A percentile compares a stretch with the other conserved stretches of the same genome.
phyloP scores from a whole-genome alignment of 2,113 vertebrate genomes.

The Scytalopus superciliaris region DNA sequence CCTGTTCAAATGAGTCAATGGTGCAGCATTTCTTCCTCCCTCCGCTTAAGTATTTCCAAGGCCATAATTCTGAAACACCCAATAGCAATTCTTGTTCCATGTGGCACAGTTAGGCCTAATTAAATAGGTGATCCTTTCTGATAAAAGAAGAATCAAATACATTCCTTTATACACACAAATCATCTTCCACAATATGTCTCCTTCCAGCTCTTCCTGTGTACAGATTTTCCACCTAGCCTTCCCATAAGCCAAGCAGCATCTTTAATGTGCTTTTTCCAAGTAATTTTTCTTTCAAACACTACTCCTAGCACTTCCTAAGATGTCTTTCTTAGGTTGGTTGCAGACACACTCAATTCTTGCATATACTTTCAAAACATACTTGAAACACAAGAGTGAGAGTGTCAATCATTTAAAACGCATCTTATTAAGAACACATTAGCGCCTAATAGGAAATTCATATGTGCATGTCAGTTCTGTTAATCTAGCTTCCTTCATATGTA shows the following conservation, averaged over 20 bases:
- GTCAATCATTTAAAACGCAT: neutral
- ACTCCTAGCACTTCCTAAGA: neutral
- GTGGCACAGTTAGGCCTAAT: too few relatives aligned
- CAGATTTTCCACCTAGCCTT: too few relatives aligned
- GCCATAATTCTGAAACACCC: too few relatives aligned
- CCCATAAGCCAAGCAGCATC: neutral
- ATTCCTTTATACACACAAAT: too few relatives aligned
- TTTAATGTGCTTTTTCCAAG: neutral
- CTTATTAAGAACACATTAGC: neutral
- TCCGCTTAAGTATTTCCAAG: too few relatives aligned
- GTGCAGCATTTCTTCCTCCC: too few relatives aligned
- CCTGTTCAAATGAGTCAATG: too few relatives aligned
- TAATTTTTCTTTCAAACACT: neutral
- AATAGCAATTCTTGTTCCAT: too few relatives aligned
- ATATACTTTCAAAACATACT: neutral
- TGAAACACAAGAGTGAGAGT: neutral
- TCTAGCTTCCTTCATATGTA: neutral
- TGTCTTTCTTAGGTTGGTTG: neutral
- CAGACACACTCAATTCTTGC: neutral
- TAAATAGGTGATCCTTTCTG: too few relatives aligned
- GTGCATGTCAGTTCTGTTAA: neutral
- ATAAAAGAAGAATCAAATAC: too few relatives aligned
- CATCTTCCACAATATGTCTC: too few relatives aligned
- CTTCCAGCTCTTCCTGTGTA: too few relatives aligned
- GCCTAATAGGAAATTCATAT: neutral